Evolutionary conservation across 2,113 vertebrate species (phyloP).

Genomic region (Hoplias malabaricus): DNA sequence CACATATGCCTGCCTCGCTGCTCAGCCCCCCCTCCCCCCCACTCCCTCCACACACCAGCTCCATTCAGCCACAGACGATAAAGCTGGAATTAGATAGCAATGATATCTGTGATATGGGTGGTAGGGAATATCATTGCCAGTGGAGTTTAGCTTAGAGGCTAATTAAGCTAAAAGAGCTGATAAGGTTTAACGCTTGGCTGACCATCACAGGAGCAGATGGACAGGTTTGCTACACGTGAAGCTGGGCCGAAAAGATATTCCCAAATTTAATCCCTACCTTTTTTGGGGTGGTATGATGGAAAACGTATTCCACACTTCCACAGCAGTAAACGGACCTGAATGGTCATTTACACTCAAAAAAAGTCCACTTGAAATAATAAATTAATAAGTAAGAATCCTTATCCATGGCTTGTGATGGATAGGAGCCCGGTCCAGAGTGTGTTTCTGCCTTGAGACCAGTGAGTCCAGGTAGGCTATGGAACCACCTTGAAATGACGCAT

Average conservation of each 20-base stretch:
- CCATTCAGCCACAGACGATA: conserved; percentile 11
- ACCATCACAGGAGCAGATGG: not conserved
- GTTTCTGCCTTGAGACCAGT: no score
- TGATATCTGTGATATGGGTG: conserved; percentile 14
- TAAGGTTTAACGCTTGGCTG: not conserved
- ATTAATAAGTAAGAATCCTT: no score
- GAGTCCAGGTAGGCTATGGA: no score
- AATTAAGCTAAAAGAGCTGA: conserved; percentile 12
- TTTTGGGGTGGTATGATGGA: not conserved
- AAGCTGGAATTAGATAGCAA: conserved; percentile 26
- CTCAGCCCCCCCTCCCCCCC: not conserved
- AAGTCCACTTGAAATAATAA: no score
- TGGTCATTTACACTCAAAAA: no score
- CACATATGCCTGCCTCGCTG: conserved; percentile 5
- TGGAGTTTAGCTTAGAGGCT: not conserved
- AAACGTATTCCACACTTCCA: not conserved
- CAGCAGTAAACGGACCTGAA: no score
- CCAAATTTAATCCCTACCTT: not conserved
- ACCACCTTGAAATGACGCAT: no score
- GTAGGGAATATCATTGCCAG: not conserved
- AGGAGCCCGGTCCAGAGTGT: no score
- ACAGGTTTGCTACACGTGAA: not conserved
- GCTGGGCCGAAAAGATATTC: not conserved
- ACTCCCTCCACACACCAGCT: no score
- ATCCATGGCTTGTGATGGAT: no score